phyloP scores from a whole-genome alignment of 2,888 invertebrate genomes.

The Campaea margaritaria region DNA sequence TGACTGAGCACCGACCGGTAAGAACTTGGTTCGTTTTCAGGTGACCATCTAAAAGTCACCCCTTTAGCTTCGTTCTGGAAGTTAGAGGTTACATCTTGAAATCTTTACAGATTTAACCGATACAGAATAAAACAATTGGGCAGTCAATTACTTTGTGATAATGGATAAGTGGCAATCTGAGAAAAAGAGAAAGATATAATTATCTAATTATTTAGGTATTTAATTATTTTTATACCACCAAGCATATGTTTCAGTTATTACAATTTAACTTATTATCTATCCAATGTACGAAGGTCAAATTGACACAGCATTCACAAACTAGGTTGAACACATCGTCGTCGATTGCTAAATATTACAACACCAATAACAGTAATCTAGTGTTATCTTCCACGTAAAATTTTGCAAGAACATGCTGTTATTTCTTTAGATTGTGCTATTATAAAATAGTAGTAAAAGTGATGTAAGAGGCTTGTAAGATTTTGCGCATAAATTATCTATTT shows the following conservation, averaged over 20 bases:
- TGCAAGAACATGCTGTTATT: slow-evolving; percentile 12
- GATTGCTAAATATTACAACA: slow-evolving; percentile 40
- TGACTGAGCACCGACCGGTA: slow-evolving; percentile 39
- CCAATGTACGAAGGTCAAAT: too few relatives aligned
- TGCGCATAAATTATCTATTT: slow-evolving; percentile 8
- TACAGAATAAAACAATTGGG: too few relatives aligned
- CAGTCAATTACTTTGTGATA: too few relatives aligned
- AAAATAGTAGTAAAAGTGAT: slow-evolving; percentile 5
- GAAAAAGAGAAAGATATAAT: too few relatives aligned
- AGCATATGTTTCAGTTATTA: too few relatives aligned
- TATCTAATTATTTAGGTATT: too few relatives aligned
- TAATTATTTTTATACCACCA: too few relatives aligned
- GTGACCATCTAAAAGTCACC: too few relatives aligned
- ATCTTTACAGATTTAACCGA: too few relatives aligned
- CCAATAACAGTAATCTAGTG: slow-evolving; percentile 32
- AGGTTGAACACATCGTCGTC: slow-evolving; percentile 25
- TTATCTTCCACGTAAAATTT: slow-evolving; percentile 32
- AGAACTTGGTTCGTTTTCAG: slow-evolving; percentile 8
- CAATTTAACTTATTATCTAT: too few relatives aligned
- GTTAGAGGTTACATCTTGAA: too few relatives aligned
- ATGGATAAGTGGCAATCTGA: too few relatives aligned
- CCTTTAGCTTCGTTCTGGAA: background rate
- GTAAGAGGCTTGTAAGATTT: slow-evolving; percentile 11
- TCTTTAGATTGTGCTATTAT: slow-evolving; percentile 2
- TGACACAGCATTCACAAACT: slow-evolving; percentile 15